Evolutionary conservation across 2,888 invertebrate genomes (phyloP).

Genomic region (Ennomos quercinarius): DNA sequence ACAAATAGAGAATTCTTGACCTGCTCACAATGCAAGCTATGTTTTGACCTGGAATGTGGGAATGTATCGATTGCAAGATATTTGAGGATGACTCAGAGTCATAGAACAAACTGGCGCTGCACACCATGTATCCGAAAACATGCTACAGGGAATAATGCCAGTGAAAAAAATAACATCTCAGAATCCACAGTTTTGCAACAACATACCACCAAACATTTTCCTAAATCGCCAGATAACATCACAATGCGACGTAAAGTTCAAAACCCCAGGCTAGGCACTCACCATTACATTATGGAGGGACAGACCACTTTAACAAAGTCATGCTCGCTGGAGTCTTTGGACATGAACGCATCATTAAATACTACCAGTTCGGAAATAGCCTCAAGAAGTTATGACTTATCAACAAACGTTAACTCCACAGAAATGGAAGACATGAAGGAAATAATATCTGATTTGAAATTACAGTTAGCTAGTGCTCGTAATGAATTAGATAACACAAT

Average conservation of each 20-base stretch:
- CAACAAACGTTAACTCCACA: background rate
- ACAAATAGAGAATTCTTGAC: constrained; percentile 3
- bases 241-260: background rate
- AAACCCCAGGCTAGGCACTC: background rate
- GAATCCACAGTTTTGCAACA: too few species aligned
- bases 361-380: constrained; percentile 1
- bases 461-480: background rate
- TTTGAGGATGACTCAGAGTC: constrained; percentile 1
- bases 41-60: constrained; percentile 4
- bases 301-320: background rate
- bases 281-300: background rate
- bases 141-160: background rate
- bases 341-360: background rate
- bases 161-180: too few species aligned
- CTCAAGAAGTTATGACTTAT: constrained; percentile 3
- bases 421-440: background rate
- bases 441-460: background rate
- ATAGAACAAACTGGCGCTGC: constrained; percentile 5
- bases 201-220: background rate
- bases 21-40: constrained; percentile 1
- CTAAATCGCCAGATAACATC: background rate
- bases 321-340: background rate
- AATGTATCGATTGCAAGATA: constrained; percentile 3
- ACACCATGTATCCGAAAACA: constrained; percentile 5
- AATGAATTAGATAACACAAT: constrained; percentile 4